phyloP scores from a whole-genome alignment of 2,797 vertebrate genomes.

The Epinephelus awoara region DNA sequence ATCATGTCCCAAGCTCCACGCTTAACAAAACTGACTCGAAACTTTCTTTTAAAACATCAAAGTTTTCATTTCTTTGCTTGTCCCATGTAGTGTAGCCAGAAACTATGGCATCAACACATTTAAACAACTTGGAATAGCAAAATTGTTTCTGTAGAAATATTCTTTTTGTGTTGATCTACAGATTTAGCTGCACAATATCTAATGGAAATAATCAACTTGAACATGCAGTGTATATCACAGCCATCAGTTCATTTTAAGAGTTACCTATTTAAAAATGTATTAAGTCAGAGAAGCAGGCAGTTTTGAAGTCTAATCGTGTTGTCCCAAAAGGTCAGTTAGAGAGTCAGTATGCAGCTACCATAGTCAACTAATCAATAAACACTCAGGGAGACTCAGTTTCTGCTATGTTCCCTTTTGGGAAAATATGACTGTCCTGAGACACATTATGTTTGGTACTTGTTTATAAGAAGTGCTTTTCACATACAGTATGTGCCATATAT shows the following conservation, averaged over 20 bases:
- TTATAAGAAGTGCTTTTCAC: constrained; percentile 29
- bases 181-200: neutral
- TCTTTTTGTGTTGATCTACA: neutral
- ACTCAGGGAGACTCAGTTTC: constrained; percentile 11
- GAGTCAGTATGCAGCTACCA: constrained; percentile 12
- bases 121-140: no score
- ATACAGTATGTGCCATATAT: neutral
- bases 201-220: neutral
- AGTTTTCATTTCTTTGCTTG: neutral
- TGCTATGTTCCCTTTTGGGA: constrained; percentile 12
- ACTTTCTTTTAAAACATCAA: neutral
- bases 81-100: neutral
- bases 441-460: constrained; percentile 1
- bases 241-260: neutral
- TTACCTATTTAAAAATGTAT: neutral
- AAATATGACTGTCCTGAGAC: constrained; percentile 31
- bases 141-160: no score
- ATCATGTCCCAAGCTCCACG: neutral
- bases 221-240: neutral
- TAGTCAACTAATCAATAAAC: constrained; percentile 24
- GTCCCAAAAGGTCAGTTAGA: constrained; percentile 1
- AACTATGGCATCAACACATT: no score
- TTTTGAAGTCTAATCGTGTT: constrained; percentile 7
- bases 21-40: no score
- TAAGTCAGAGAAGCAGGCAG: neutral